Evolutionary conservation across 2,888 invertebrate genomes (phyloP).

Genomic region (Lucinisca nassula): DNA sequence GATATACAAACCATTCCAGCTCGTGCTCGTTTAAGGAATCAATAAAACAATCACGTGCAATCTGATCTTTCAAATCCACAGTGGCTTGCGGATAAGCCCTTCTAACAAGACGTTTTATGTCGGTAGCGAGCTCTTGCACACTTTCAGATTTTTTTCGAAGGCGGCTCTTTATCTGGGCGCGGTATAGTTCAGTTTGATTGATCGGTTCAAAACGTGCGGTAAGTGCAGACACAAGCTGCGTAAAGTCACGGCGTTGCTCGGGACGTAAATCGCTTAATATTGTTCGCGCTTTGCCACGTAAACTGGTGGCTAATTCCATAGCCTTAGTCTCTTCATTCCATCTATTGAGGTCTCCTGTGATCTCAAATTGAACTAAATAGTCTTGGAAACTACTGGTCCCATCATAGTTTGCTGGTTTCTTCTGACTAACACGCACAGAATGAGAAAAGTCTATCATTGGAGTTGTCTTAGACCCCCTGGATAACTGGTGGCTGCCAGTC

Average conservation of each 20-base stretch:
- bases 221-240: constrained; percentile 13
- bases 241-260: not conserved
- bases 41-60: not conserved
- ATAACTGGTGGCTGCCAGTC: not conserved
- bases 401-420: constrained; percentile 31
- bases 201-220: constrained; percentile 21
- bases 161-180: constrained; percentile 7
- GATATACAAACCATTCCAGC: constrained; percentile 6
- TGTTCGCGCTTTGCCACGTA: constrained; percentile 28
- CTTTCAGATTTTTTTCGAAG: constrained; percentile 15
- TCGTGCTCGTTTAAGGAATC: not conserved
- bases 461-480: not conserved
- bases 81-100: constrained; percentile 19
- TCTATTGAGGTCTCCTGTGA: constrained; percentile 3
- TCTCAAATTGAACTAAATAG: constrained; percentile 38
- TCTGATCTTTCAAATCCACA: not conserved
- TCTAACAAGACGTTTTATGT: constrained; percentile 10
- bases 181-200: constrained; percentile 32
- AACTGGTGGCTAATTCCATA: constrained; percentile 30
- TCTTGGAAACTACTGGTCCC: constrained; percentile 23
- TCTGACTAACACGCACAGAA: not conserved
- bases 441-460: not conserved
- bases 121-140: constrained; percentile 37
- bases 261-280: constrained; percentile 22
- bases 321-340: constrained; percentile 21